A percentile compares a stretch with the other conserved stretches of the same genome.
These are phyloP conservation scores for Callimorpha dominula DNA, from an alignment of 2,888 invertebrate genomes.

Conservation along the genomic window DNA sequence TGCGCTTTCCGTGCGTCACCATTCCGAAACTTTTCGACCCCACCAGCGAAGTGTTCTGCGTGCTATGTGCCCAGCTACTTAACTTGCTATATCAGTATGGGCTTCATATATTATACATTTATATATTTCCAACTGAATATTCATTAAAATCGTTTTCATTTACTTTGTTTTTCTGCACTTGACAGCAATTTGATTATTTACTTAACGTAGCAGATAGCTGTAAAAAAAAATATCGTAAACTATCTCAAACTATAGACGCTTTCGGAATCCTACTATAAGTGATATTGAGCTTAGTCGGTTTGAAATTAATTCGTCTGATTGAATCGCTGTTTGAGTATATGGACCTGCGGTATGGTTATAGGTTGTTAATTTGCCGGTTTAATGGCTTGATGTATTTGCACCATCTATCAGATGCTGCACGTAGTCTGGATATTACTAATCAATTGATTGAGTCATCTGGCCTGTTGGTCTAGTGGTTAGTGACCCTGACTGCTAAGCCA, in stretches of 20 bases:
- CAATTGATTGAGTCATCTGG: not conserved
- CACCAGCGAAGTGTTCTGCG: too few species aligned
- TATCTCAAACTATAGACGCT: too few species aligned
- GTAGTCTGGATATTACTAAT: not conserved
- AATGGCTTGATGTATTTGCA: not conserved
- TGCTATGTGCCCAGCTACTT: too few species aligned
- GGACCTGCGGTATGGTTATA: constrained; percentile 7
- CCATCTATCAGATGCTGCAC: not conserved
- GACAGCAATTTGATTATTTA: not conserved
- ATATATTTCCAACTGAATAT: too few species aligned
- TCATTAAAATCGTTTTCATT: too few species aligned
- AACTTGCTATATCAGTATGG: too few species aligned
- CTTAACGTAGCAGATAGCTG: not conserved
- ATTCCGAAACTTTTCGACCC: too few species aligned
- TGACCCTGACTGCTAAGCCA: too few species aligned
- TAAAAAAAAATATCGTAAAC: too few species aligned
- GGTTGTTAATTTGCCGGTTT: constrained; percentile 16
- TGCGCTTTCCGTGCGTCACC: too few species aligned
- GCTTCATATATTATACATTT: too few species aligned
- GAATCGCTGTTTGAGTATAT: constrained; percentile 20
- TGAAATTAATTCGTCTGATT: constrained; percentile 33
- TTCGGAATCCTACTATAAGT: constrained; percentile 15
- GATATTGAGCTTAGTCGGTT: constrained; percentile 32
- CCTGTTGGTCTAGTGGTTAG: too few species aligned
- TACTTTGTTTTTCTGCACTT: not conserved